Percentiles rank a stretch among this genome's conserved stretches.
These are phyloP conservation scores for Acromyrmex heyeri DNA, from an alignment of 1,140 invertebrate species.

Conservation along the genomic window DNA sequence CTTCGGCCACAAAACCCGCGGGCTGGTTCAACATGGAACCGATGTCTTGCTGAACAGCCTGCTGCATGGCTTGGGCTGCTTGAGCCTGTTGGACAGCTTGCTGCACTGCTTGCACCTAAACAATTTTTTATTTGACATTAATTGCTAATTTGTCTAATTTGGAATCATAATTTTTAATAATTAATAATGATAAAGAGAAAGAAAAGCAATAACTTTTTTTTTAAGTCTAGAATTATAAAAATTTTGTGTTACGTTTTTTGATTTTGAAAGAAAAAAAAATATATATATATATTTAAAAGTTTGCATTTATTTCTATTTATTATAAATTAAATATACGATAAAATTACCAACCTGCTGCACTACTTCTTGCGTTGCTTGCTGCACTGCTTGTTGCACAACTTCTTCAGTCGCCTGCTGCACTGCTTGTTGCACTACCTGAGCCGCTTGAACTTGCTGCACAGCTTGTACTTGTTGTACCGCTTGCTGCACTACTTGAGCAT, in stretches of 20 bases:
- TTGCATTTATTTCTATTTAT: not conserved
- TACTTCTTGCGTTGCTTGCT: slow-evolving; percentile 82
- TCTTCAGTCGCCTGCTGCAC: slow-evolving; percentile 89
- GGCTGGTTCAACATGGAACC: slow-evolving; percentile 84
- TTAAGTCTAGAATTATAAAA: not conserved
- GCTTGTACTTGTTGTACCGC: slow-evolving; percentile 85
- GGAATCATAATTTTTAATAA: slow-evolving; percentile 9
- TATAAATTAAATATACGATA: not conserved
- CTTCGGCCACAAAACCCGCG: slow-evolving; percentile 84
- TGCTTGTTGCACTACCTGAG: slow-evolving; percentile 82
- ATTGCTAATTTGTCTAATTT: not conserved
- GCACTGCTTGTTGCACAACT: slow-evolving; percentile 88
- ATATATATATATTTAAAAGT: not conserved
- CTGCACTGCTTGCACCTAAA: slow-evolving; percentile 87
- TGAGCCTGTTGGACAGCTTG: slow-evolving; percentile 88
- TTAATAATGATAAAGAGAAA: too few relatives aligned
- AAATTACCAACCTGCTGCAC: slow-evolving; percentile 85
- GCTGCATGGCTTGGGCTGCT: slow-evolving; percentile 85
- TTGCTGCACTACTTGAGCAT: slow-evolving; percentile 86
- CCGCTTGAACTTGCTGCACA: slow-evolving; percentile 85
- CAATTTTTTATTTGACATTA: slow-evolving; percentile 5
- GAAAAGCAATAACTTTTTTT: not conserved
- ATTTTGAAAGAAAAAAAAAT: not conserved
- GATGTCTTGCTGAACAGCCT: slow-evolving; percentile 85
- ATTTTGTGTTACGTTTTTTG: not conserved